These are phyloP conservation scores for Caretta caretta DNA, from an alignment of 2,113 vertebrate species.

Conservation along the genomic window DNA sequence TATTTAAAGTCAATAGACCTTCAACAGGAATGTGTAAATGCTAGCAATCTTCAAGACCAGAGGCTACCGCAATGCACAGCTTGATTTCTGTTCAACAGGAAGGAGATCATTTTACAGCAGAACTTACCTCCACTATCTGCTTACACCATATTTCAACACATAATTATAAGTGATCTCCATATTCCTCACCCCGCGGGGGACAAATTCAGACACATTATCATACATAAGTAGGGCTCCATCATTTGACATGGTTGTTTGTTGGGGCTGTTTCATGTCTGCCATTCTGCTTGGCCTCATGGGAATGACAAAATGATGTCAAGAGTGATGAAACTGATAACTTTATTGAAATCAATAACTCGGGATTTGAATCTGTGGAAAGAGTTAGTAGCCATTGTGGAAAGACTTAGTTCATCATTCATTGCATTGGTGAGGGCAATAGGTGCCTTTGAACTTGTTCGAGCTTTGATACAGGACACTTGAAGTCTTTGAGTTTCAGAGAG, in stretches of 20 bases:
- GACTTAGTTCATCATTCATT: not conserved
- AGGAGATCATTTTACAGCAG: not conserved
- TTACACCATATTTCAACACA: not conserved
- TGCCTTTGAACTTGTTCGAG: not conserved
- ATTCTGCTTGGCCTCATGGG: not conserved
- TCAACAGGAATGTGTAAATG: not conserved
- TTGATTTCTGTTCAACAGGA: not conserved
- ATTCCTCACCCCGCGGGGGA: not conserved
- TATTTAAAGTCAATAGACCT: not conserved
- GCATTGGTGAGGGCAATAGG: not conserved
- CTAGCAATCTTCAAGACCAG: not conserved
- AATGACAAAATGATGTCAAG: not conserved
- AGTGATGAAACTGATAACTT: not conserved
- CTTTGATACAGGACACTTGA: not conserved
- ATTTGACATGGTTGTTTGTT: not conserved
- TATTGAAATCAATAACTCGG: not conserved
- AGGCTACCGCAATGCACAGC: not conserved
- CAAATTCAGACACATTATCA: not conserved
- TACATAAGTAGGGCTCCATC: not conserved
- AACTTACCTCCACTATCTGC: not conserved
- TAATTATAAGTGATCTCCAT: not conserved
- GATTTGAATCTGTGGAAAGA: not conserved
- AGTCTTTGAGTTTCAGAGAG: not conserved
- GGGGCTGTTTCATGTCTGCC: not conserved
- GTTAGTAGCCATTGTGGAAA: not conserved